These are phyloP conservation scores for Bungarus multicinctus DNA, from an alignment of 2,113 vertebrate species.

Conservation along the genomic window DNA sequence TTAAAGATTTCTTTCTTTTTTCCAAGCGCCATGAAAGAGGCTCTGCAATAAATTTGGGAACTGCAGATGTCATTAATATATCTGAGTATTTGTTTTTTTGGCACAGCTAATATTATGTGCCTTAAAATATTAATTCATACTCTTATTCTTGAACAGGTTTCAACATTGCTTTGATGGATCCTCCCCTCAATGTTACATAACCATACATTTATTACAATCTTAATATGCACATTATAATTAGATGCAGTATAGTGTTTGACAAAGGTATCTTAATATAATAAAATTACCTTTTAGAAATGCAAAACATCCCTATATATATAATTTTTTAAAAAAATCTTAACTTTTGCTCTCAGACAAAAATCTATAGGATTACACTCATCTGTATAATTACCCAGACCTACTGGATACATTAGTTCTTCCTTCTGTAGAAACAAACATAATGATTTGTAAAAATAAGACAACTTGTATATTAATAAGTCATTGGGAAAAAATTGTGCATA, in stretches of 20 bases:
- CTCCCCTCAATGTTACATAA: neutral
- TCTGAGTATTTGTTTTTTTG: conserved; percentile 39
- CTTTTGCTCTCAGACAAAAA: neutral
- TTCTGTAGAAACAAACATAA: neutral
- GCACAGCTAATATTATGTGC: conserved; percentile 24
- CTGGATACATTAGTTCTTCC: neutral
- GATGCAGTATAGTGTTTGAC: neutral
- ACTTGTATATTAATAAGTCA: conserved; percentile 5
- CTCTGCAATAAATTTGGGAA: conserved; percentile 61
- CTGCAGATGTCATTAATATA: conserved; percentile 49
- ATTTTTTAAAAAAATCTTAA: neutral
- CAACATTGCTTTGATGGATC: neutral
- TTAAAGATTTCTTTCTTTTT: conserved; percentile 64
- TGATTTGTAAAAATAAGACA: conserved; percentile 2
- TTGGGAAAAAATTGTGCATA: neutral
- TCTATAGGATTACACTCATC: neutral
- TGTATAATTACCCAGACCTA: neutral
- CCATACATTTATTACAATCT: neutral
- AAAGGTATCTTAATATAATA: neutral
- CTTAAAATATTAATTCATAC: neutral
- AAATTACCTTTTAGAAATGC: neutral
- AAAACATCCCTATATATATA: neutral
- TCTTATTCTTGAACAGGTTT: conserved; percentile 48
- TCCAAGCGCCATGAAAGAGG: conserved; percentile 56
- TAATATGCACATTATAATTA: neutral